Evolutionary conservation across 1,140 invertebrate species (phyloP), one percentile per base, ranked within the genome.

Genomic region (Muscidifurax raptorellus): DNA sequence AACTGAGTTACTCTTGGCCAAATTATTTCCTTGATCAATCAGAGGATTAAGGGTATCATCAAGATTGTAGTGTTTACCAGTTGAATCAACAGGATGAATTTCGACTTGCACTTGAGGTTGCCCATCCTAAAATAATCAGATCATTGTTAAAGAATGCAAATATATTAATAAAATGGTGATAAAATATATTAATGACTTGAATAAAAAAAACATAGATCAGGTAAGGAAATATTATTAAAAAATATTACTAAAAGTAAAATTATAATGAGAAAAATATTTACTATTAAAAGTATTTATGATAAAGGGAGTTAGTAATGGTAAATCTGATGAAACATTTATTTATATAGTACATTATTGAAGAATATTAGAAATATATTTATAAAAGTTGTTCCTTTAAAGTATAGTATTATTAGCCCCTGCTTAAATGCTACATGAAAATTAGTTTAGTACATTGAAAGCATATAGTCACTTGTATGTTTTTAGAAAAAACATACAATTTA

Each of bases 21-120:
- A 90, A 71, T 92, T 90, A 9, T 92, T 89, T 90, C 90, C 84
- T 86, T 89, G 82, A 87, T 89, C 91, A 25, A 84, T 86, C 74
- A 93, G 92, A 80, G 89, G 87, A 85, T 40, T 91, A 15, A 88
- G 72, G 78, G 85, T 87, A 72, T 90, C 87, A 40, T 91, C 90
- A 12, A 89, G 87, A 79, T 88, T 89, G 44, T 85, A 88, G 83
- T 91, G 90, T 47, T 92, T 94, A 22, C 92, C 92, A 28, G 76
- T 90, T 44, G 94, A 89, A 66, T 94, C 93, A 10, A 95, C 88
- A 0, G 95, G 94, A 82, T 94, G 94, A 84, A 96, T 90, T 90
- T 96, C 95, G 78, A 96, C 94, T 87, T 95, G 94, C 47, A 96
- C 91, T 80, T 94, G 93, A 0, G 94, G 90, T 88, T 96, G 95